These are phyloP conservation scores for Lutraria rhynchaena DNA, from an alignment of 1,140 invertebrate species.

Conservation along the genomic window DNA sequence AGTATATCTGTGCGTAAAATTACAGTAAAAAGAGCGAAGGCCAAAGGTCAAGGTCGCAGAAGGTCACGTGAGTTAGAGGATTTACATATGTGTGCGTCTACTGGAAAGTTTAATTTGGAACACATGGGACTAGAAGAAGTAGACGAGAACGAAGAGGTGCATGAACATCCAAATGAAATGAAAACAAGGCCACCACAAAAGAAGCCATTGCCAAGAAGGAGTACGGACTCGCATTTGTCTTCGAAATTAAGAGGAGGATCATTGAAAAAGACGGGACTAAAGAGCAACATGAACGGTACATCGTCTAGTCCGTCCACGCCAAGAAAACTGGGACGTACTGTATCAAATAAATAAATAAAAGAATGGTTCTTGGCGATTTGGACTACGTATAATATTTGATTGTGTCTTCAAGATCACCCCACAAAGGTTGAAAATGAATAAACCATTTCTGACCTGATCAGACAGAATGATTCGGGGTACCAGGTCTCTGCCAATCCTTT, in stretches of 20 bases:
- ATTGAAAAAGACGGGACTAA: slow-evolving; percentile 17
- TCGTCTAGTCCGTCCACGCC: background rate
- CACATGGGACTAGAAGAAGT: background rate
- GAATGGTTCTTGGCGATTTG: too few species aligned
- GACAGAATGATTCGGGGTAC: too few species aligned
- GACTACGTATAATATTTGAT: too few species aligned
- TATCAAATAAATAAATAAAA: slow-evolving; percentile 31
- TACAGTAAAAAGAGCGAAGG: slow-evolving; percentile 40
- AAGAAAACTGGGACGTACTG: slow-evolving; percentile 6
- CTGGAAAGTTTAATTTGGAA: slow-evolving; percentile 48
- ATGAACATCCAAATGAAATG: background rate
- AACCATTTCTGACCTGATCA: too few species aligned
- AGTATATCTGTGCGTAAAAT: background rate
- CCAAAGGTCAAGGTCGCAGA: slow-evolving; percentile 47
- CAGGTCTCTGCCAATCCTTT: too few species aligned
- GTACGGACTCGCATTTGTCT: slow-evolving; percentile 10
- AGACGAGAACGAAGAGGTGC: slow-evolving; percentile 19
- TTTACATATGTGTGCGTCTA: slow-evolving; percentile 47
- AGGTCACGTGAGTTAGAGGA: slow-evolving; percentile 52
- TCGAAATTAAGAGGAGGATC: background rate
- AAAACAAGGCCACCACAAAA: background rate
- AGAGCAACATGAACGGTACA: background rate
- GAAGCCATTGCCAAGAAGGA: slow-evolving; percentile 13
- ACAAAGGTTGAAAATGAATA: too few species aligned
- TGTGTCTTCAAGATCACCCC: too few species aligned